These are phyloP conservation scores for Buathra laborator DNA, from an alignment of 2,888 invertebrate genomes.

Conservation along the genomic window DNA sequence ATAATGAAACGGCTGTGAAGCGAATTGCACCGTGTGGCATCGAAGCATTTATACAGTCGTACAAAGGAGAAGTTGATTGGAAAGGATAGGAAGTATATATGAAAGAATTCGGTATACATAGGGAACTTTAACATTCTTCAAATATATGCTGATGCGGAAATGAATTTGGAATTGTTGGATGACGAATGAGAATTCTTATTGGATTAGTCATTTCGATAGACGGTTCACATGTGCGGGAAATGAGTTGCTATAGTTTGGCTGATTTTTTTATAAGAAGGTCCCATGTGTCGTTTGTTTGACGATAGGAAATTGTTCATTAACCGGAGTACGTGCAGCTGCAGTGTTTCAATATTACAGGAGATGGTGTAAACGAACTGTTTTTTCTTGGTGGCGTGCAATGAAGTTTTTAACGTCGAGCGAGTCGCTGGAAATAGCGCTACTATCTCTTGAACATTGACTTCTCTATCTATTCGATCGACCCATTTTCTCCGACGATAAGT, in stretches of 20 bases:
- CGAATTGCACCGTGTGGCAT: slow-evolving; percentile 49
- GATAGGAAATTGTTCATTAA: slow-evolving; percentile 26
- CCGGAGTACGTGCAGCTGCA: slow-evolving; percentile 26
- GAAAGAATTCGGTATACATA: not conserved
- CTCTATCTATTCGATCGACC: not conserved
- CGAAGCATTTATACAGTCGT: slow-evolving; percentile 3
- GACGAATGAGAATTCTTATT: not conserved
- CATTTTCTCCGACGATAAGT: not conserved
- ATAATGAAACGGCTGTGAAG: slow-evolving; percentile 62
- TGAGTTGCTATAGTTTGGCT: not conserved
- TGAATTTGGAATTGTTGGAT: slow-evolving; percentile 7
- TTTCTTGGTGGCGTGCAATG: not conserved
- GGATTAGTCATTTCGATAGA: slow-evolving; percentile 13
- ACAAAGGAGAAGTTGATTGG: slow-evolving; percentile 41
- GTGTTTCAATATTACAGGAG: slow-evolving; percentile 25
- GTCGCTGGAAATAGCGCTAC: not conserved
- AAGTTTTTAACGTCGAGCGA: slow-evolving; percentile 13
- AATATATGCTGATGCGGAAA: not conserved
- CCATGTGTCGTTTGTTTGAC: not conserved
- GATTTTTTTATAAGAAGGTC: not conserved
- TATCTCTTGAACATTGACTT: not conserved
- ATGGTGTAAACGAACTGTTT: not conserved
- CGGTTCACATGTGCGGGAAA: not conserved
- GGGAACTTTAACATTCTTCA: slow-evolving; percentile 32
- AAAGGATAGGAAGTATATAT: slow-evolving; percentile 27